Base-by-base conservation (phyloP, 2,113 vertebrate genomes). In the Nannobrachium achirus region DNA sequence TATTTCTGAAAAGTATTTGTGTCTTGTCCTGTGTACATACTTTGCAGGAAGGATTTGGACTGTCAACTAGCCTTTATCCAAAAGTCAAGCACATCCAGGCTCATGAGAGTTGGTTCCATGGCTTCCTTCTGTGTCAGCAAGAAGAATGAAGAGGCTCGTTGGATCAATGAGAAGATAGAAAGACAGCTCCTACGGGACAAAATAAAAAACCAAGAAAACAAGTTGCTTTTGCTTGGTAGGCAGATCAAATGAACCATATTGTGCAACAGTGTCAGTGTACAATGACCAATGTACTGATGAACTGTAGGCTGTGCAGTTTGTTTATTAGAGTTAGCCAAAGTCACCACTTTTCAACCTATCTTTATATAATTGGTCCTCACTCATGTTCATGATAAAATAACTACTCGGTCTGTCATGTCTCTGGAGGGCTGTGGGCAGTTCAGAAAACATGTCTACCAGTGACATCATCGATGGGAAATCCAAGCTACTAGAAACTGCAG, bases 121-220 rank as follows among this genome's bases (percentile, higher is more conserved):
- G 95, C 95, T 92, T 93, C 94, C 85, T 97, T 95, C 86, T 97
- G 95, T 92, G 94, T 97, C 86, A 96, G 93, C 83, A 95, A 96
- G 56, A 95, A 97, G 94, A 95, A 94, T 86, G 96, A 98, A 85
- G 96, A 98, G 84, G 95, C 95, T 77, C 95, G 95, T 57, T 92
- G 96, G 88, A 98, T 97, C 94, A 97, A 97, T 90, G 94, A 94
- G 59, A 95, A 96, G 91, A 97, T 96, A 64, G 95, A 97, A 85
- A 94, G 94, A 88, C 94, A 96, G 89, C 93, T 97, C 79, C 93
- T 94, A 75, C 89, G 94, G 83, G 95, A 97, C 92, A 95, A 98
- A 87, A 93, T 88, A 83, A 93, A 95, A 75, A 91, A 86, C 51
- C 83, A 92, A 13, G 95, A 98, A 79, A 94, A 95, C 76, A 97